Base-by-base conservation (phyloP, 1,140 invertebrate species). In the Pararge aegeria region DNA sequence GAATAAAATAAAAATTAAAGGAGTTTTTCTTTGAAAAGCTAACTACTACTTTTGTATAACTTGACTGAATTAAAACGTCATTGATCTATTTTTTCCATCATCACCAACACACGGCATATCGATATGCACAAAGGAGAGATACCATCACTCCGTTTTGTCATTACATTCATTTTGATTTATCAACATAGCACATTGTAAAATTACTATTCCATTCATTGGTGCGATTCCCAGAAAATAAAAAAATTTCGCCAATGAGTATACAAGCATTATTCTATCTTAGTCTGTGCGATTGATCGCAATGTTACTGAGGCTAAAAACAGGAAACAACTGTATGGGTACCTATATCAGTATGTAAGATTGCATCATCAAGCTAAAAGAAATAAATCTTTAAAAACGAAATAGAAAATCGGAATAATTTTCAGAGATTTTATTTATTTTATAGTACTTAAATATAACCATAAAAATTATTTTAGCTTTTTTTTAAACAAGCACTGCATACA, bases 51-150 rank as follows among this genome's bases (percentile, higher is more conserved):
- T 19, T 9, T 3, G n/a, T 40, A 15, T 42, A 52, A 61, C 51
- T 55, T 55, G 46, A 10, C 44, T 61, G 34, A 38, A 30, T 55
- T 40, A 42, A 27, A 51, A 51, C 54, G 54, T 54, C 62, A 60
- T 60, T 63, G 56, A 57, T 54, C 60, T 56, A 57, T 62, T 69
- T 54, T 66, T 55, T 65, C 16, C 48, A 59, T 50, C 48, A 48
- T 38, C 24, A 60, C 24, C 48, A 27, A 20, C 40, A 46, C 30
- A 40, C 2, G 29, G 37, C 9, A 37, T 50, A n/a, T 27, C 16
- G 1, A 44, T 61, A 20, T 5, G 64, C 29, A 29, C 21, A 53
- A 70, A 37, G 53, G 67, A 62, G 67, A 66, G 48, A 61, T 57
- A 53, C 52, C 52, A 63, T 63, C 46, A 54, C 56, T 46, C 65